A percentile compares a stretch with the other conserved stretches of the same genome.
These are phyloP conservation scores for Nomia melanderi DNA, from an alignment of 1,140 invertebrate genomes.

Conservation along the genomic window DNA sequence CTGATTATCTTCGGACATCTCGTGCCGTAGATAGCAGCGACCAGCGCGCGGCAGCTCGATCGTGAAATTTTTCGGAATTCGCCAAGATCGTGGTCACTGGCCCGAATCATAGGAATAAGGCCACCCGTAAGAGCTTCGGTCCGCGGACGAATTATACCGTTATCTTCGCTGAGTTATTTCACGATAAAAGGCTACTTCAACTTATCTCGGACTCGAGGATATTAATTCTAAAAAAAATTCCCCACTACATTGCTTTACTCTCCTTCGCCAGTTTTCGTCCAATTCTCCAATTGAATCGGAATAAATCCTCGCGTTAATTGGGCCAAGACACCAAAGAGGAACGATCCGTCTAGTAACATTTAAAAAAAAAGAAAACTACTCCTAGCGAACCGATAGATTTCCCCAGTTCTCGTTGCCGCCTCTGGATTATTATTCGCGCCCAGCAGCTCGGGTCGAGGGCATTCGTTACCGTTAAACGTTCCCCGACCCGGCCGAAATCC, in stretches of 20 bases:
- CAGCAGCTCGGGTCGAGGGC: background rate
- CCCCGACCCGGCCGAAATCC: background rate
- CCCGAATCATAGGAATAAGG: slow-evolving; percentile 26
- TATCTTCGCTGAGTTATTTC: too few species aligned
- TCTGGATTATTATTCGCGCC: slow-evolving; percentile 4
- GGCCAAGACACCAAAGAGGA: too few species aligned
- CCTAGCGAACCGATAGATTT: background rate
- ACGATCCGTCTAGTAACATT: background rate
- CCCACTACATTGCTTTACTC: too few species aligned
- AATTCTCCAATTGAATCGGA: too few species aligned
- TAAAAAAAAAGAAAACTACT: too few species aligned
- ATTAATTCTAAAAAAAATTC: too few species aligned
- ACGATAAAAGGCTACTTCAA: too few species aligned
- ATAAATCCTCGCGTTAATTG: too few species aligned
- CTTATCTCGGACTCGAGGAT: too few species aligned
- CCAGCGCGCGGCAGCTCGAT: too few species aligned
- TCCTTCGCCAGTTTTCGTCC: too few species aligned
- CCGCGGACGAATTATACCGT: background rate
- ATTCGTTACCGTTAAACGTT: background rate
- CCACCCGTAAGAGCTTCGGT: background rate
- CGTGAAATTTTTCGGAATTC: slow-evolving; percentile 20
- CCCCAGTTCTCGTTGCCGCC: background rate
- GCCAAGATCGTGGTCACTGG: slow-evolving; percentile 23
- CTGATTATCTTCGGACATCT: slow-evolving; percentile 54
- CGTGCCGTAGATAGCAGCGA: background rate